Percentiles rank a stretch among this genome's conserved stretches.
Conservation (phyloP, 2,888 invertebrate genomes). For the Dryococelus australis region DNA sequence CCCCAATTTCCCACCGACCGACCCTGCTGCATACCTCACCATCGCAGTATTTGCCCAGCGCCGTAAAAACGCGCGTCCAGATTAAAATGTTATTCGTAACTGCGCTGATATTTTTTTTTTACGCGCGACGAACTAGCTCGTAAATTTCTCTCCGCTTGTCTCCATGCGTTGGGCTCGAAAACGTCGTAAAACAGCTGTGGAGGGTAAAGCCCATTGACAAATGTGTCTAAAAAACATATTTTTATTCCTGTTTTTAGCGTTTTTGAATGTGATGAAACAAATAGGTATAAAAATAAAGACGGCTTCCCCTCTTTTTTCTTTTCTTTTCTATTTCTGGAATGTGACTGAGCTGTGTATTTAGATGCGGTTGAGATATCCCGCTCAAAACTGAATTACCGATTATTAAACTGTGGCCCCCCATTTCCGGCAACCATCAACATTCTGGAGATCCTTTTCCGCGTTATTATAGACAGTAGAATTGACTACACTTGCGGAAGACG, state of each 20-base stretch:
- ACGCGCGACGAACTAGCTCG: not conserved
- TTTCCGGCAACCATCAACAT: no score
- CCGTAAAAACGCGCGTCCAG: not conserved
- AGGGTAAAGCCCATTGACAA: not conserved
- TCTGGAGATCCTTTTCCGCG: no score
- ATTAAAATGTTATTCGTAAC: not conserved
- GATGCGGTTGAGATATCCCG: no score
- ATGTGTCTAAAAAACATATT: not conserved
- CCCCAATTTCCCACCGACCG: not conserved
- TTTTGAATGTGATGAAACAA: not conserved
- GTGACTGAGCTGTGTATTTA: no score
- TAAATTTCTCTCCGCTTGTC: not conserved
- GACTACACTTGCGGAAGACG: no score
- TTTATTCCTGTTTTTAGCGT: not conserved
- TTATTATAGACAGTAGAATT: no score
- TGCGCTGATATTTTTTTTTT: constrained; percentile 1
- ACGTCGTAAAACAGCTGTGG: constrained; percentile 7
- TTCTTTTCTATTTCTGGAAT: no score
- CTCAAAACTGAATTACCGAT: no score
- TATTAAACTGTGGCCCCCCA: no score
- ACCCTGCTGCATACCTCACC: no score
- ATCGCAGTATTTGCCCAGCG: not conserved
- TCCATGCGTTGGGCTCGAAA: not conserved
- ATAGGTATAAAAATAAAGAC: not conserved
- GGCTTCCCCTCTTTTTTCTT: no score